Evolutionary conservation across 2,113 vertebrate genomes (phyloP).

Genomic region (Amia ocellicauda): DNA sequence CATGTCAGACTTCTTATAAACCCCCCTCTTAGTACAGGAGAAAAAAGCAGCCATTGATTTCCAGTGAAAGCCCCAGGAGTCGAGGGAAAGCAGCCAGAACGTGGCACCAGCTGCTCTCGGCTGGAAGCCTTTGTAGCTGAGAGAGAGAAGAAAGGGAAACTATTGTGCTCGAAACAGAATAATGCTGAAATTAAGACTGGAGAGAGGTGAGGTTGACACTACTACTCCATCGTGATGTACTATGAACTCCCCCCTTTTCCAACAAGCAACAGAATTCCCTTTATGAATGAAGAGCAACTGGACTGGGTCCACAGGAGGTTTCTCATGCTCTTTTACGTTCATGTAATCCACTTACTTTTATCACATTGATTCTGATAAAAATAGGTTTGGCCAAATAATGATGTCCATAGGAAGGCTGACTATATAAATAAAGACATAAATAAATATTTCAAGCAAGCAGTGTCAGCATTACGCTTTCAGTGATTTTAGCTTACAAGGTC

Average conservation of each 20-base stretch:
- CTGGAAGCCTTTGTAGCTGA: constrained; percentile 69
- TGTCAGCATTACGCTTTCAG: too few species aligned
- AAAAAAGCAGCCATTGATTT: constrained; percentile 77
- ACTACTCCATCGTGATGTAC: constrained; percentile 17
- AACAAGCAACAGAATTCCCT: not conserved
- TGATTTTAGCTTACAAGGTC: too few species aligned
- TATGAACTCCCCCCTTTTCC: constrained; percentile 1
- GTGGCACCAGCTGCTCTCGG: constrained; percentile 73
- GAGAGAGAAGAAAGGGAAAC: constrained; percentile 44
- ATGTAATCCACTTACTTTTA: not conserved
- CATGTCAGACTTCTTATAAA: constrained; percentile 67
- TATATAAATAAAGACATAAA: too few species aligned
- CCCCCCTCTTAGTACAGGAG: constrained; percentile 42
- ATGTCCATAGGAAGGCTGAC: too few species aligned
- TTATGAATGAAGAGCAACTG: not conserved
- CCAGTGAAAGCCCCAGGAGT: constrained; percentile 57
- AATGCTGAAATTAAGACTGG: constrained; percentile 45
- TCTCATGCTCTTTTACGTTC: not conserved
- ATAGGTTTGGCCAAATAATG: too few species aligned
- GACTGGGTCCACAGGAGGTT: not conserved
- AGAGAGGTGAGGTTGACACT: constrained; percentile 40
- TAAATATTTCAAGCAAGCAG: too few species aligned
- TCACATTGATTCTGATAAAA: not conserved
- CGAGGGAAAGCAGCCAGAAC: constrained; percentile 67
- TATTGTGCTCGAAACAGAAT: constrained; percentile 50